Base-by-base conservation (phyloP, 2,888 invertebrate species). In the Dendrolimus pini region DNA sequence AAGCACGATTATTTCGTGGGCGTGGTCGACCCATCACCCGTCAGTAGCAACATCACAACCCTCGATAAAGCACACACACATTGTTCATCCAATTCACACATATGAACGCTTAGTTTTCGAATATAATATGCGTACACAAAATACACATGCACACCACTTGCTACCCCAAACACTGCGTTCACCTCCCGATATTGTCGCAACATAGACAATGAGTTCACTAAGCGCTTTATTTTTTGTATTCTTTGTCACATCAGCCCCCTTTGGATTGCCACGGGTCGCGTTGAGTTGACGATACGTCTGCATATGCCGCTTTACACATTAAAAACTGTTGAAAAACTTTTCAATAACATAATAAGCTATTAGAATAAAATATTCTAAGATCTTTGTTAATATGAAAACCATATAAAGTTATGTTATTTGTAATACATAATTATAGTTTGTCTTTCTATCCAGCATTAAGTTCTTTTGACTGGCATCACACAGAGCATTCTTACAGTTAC, bases 191-290 rank as follows among this genome's bases (percentile, higher is more conserved):
- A 75, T 73, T 75, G 77, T 79, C 72, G 71, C 72, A 72, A 69
- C 77, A 76, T 74, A 80, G 78, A 86, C 84, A 88, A 85, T 84
- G 76, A 75, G 67, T 74, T 70, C 72, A 71, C 67, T 85, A 88
- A 89, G 85, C 87, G 84, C 82, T 86, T 89, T 87, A 86, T 72
- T 82, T 89, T 85, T 87, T 84, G 77, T 82, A 74, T 77, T 74
- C 77, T 82, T 84, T 85, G 78, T 81, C 65, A 65, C 61, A 64
- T 66, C 67, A 70, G 69, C 74, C 80, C 83, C 79, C 75, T 71
- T 66, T 64, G 64, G 62, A 64, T 68, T 72, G 70, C 70, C 67
- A 68, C 69, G 63, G 61, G 71, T 76, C 61, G 58, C 63, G 60
- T 60, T 58, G 63, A 62, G 53, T 61, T 57, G 55, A 58, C 54